Base-by-base conservation (phyloP, 2,888 invertebrate species). In the Conomelus anceps region DNA sequence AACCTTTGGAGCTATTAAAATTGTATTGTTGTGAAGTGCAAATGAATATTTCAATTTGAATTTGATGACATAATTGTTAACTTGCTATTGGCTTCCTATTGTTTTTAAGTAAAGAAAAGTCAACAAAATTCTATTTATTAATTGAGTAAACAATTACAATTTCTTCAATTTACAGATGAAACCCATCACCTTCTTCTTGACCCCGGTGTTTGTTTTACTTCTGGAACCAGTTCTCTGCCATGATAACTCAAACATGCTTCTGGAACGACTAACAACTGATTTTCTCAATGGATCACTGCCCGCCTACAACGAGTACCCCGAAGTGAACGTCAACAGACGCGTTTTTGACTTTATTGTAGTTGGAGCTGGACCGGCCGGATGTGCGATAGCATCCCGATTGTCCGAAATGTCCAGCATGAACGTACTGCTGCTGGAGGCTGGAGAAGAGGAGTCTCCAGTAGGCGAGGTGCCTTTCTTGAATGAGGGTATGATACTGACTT, bases 351-450 rank as follows among this genome's bases (percentile, higher is more conserved):
- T 92, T 90, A 91, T 92, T 63, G 91, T 92, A 0, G 90, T 96
- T 0, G 96, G 96, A 0, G 96, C 96, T 0, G 96, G 97, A 0
- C 90, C 96, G 0, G 95, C 96, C 0, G 97, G 97, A 0, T 95
- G 96, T 0, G 96, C 95, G 0, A 92, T 97, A n/a, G 96, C 97
- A 0, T 95, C 96, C 91, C 94, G 97, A 0, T 93, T 97, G 0
- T 94, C 96, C 0, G 96, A 96, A 93, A 95, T 94, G 89, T 92
- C 93, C 0, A 92, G 95, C 34, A 95, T 94, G 94, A 95, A 93
- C 88, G 94, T 96, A 0, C 93, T 97, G 7, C 93, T 97, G 0
- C 92, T 97, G 11, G 97, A 97, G 92, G 96, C 96, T 0, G 96
- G 96, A 0, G 93, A 93, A 29, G 93, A 94, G 22, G 94, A 95